Evolutionary conservation across 53 echinoderm and acorn worm species (phyloP), one percentile per base, ranked within the genome.

Genomic region (Mesocentrotus franciscanus): DNA sequence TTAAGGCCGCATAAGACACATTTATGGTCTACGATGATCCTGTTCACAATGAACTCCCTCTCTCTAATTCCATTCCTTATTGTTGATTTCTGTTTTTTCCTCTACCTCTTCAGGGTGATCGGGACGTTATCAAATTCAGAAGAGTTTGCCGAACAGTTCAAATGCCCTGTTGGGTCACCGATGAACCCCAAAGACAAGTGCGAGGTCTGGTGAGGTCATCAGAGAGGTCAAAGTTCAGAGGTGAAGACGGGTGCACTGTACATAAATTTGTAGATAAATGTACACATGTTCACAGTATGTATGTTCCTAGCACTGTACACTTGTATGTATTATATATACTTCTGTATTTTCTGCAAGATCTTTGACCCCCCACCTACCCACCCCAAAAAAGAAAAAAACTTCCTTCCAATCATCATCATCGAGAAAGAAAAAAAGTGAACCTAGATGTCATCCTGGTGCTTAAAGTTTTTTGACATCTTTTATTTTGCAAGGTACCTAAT

Each of bases 111-210:
- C 97, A 99, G 99, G 92, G 99, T 99, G 24, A 96, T 99, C 22
- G 99, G 99, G 42, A 98, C 98, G 27, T 92, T 99, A 81, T 97
- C 99, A 78, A 99, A 99, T 94, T 98, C 98, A 2, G 94, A 96
- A 10, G 99, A 99, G 90, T 99, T 99, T 96, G 97, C 99, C 29
- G 90, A 95, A 34, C 95, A 97, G 96, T 99, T 97, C 97, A 96
- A 96, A 33, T 99, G 99, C 93, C 98, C 98, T 59, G 96, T 95
- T 1, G 97, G 97, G 49, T 96, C 97, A 34, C 95, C 34, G 20
- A 99, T 99, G 99, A 99, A 99, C 94, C 99, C 99, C 9, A 71
- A 75, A 24, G 83, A 98, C 29, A 99, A 99, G 94, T 99, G 99
- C 89, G 99, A 97, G 90, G 98, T 99, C 81, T 99, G 99, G 99